Evolutionary conservation across 2,797 vertebrate species (phyloP), one percentile per base, ranked within the genome.

Genomic region (Sandelia bainsii): DNA sequence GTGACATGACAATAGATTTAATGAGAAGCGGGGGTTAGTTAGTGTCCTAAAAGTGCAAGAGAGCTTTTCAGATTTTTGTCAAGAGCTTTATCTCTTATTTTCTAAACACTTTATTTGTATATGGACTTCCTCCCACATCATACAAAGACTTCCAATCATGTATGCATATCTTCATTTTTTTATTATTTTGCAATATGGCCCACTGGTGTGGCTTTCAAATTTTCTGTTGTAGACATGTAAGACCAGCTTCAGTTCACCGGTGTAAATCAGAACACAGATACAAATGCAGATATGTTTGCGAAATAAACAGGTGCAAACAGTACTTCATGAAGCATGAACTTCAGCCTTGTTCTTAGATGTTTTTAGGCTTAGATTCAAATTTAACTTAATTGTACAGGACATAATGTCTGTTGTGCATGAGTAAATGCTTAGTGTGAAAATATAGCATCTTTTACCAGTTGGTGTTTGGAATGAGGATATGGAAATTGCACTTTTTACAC

Each of bases 371-470:
- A 52, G 29, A 45, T 4, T 45, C n/a, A n/a, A 19, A 16, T 32
- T 32, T 3, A 4, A 37, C 37, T 3, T 50, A 40, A 62, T 19
- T 56, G 29, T 37, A 51, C 27, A 8, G 22, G 25, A 48, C 45
- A 0, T 29, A 19, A 27, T 8, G n/a, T 29, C 12, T 27, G 50
- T 17, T 20, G n/a, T 53, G 29, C 11, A 54, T 32, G 32, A 52
- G 54, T 42, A 4, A 56, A 22, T 42, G 42, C 17, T 20, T 57
- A 58, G 39, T 46, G 53, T 29, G 49, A 54, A 27, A 54, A 60
- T 19, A 14, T 20, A 45, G n/a, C 19, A 20, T 40, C 12, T 32
- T 29, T 34, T 19, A 57, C 20, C 11, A 39, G 52, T n/a, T 34
- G 1, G 25, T n/a, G 58, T 51, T 63, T 65, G 6, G 6, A 52